Evolutionary conservation across 2,797 vertebrate genomes (phyloP).

Genomic region (Sparus aurata): DNA sequence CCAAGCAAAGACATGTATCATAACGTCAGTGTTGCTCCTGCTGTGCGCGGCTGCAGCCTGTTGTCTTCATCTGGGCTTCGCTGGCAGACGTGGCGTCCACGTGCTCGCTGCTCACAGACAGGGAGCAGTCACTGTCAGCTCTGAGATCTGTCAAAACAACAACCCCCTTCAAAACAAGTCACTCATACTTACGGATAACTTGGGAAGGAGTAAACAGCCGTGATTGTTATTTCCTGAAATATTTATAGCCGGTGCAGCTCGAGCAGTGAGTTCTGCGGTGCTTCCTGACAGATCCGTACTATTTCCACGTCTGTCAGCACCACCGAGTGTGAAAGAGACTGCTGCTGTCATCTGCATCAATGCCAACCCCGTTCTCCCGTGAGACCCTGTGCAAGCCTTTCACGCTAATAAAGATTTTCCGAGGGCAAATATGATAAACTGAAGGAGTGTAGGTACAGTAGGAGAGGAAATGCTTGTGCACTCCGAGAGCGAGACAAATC

Average conservation of each 20-base stretch:
- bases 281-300: slow-evolving; percentile 68
- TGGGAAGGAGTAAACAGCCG: slow-evolving; percentile 68
- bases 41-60: slow-evolving; percentile 18
- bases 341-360: slow-evolving; percentile 70
- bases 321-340: slow-evolving; percentile 61
- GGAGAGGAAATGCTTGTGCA: slow-evolving; percentile 58
- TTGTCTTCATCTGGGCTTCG: slow-evolving; percentile 31
- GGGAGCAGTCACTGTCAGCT: slow-evolving; percentile 61
- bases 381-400: slow-evolving; percentile 71
- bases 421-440: slow-evolving; percentile 83
- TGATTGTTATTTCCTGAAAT: slow-evolving; percentile 79
- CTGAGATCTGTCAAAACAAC: slow-evolving; percentile 73
- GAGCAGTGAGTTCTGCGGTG: slow-evolving; percentile 57
- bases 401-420: slow-evolving; percentile 84
- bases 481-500: slow-evolving; percentile 81
- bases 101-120: slow-evolving; percentile 39
- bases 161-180: slow-evolving; percentile 76
- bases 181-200: slow-evolving; percentile 72
- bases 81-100: slow-evolving; percentile 44
- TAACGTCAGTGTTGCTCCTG: slow-evolving; percentile 6
- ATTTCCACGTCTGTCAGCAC: slow-evolving; percentile 72
- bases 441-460: slow-evolving; percentile 78
- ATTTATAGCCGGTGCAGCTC: slow-evolving; percentile 73
- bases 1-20: not conserved
- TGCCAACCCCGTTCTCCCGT: slow-evolving; percentile 57